Evolutionary conservation across 2,113 vertebrate genomes (phyloP).

Genomic region (Brienomyrus brachyistius): DNA sequence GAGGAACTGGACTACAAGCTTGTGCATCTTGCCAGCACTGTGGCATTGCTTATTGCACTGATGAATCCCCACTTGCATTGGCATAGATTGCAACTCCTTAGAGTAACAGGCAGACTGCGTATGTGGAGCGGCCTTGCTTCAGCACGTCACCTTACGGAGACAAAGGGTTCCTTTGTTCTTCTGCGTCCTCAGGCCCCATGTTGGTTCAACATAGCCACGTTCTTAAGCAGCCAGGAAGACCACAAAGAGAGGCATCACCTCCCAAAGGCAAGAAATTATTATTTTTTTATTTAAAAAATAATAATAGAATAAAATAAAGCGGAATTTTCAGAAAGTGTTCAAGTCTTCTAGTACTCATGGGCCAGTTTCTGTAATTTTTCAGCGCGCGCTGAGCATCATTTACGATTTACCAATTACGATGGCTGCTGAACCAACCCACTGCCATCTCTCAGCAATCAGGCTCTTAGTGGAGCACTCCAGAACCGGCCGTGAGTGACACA

Average conservation of each 20-base stretch:
- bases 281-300: neutral
- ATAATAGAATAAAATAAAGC: neutral
- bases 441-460: neutral
- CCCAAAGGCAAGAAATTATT: neutral
- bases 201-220: neutral
- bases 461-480: neutral
- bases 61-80: neutral
- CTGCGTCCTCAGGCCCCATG: neutral
- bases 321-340: neutral
- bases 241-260: neutral
- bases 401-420: neutral
- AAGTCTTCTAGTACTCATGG: neutral
- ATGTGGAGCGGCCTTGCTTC: neutral
- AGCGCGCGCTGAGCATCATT: neutral
- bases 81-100: neutral
- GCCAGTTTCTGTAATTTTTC: neutral
- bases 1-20: neutral
- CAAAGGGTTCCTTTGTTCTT: neutral
- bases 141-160: neutral
- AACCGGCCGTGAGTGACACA: neutral
- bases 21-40: neutral
- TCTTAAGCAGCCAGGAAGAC: neutral
- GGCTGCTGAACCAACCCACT: neutral
- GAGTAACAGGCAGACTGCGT: neutral
- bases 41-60: neutral